These are phyloP conservation scores for Drosophila hydei DNA, from an alignment of 1,140 invertebrate genomes.

Conservation along the genomic window DNA sequence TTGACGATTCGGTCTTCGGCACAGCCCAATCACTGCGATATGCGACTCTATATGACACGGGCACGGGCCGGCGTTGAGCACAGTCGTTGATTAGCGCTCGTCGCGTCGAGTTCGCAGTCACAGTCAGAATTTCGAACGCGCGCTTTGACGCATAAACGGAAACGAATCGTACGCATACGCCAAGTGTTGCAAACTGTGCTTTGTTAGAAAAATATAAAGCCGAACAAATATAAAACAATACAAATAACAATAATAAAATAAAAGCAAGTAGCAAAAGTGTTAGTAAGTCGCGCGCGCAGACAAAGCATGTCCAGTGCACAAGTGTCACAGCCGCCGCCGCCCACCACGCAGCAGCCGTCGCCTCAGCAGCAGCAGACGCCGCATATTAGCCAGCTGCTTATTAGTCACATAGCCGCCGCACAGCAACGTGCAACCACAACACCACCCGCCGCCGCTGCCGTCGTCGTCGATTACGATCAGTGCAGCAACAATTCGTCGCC, in stretches of 20 bases:
- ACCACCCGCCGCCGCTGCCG: constrained; percentile 33
- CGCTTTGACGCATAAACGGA: constrained; percentile 3
- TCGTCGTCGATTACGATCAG: constrained; percentile 63
- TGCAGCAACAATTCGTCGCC: constrained; percentile 75
- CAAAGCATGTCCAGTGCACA: constrained; percentile 83
- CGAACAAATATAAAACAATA: constrained; percentile 5
- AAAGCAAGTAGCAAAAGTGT: constrained; percentile 13
- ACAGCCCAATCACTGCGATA: constrained; percentile 42
- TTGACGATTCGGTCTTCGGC: constrained; percentile 13
- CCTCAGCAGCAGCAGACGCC: constrained; percentile 65
- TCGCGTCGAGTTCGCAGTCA: constrained; percentile 56
- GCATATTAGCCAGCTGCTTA: constrained; percentile 68
- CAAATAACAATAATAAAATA: neutral
- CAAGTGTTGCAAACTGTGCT: constrained; percentile 21
- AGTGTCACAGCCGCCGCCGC: constrained; percentile 77
- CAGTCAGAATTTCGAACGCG: constrained; percentile 22
- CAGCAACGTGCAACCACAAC: constrained; percentile 49
- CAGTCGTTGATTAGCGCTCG: constrained; percentile 76
- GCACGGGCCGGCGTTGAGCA: constrained; percentile 38
- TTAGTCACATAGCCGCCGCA: constrained; percentile 75
- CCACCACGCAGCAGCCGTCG: constrained; percentile 56
- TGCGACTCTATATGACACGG: constrained; percentile 60
- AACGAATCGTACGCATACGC: constrained; percentile 6
- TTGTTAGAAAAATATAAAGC: neutral
- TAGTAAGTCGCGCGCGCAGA: constrained; percentile 19